Conservation (phyloP, 1,140 invertebrate genomes). For the Lamellibrachia luymesi region DNA sequence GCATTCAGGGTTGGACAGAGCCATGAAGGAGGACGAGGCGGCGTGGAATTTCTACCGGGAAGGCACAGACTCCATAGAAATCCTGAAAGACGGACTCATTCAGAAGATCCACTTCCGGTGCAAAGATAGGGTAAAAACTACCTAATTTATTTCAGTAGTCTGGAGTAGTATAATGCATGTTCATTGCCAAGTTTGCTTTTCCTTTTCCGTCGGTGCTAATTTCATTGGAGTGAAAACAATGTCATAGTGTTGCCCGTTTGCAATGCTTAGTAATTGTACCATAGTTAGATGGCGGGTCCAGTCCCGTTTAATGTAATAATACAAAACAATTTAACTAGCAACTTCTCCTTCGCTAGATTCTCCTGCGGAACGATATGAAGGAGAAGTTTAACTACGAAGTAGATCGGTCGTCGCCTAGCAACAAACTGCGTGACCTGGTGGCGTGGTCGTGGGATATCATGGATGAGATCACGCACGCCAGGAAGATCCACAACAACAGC, state of each 20-base stretch:
- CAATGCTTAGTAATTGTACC: too few species aligned
- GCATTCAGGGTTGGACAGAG: background rate
- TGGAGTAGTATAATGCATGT: too few species aligned
- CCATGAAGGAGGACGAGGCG: constrained; percentile 20
- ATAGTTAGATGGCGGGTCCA: too few species aligned
- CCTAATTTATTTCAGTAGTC: background rate
- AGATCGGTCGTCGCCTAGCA: constrained; percentile 22
- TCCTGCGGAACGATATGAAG: constrained; percentile 17
- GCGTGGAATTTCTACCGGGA: constrained; percentile 41
- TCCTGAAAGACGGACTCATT: constrained; percentile 47
- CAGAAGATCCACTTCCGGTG: constrained; percentile 52
- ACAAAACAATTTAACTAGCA: background rate
- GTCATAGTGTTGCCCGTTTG: background rate
- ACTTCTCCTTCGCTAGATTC: background rate
- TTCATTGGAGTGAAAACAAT: background rate
- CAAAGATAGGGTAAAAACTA: constrained; percentile 43
- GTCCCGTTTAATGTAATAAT: background rate
- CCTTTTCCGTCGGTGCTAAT: too few species aligned
- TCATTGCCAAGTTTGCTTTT: too few species aligned
- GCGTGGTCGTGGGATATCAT: constrained; percentile 19
- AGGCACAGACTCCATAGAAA: constrained; percentile 46
- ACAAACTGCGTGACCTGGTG: constrained; percentile 20
- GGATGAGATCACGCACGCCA: constrained; percentile 17
- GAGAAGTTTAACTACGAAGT: constrained; percentile 18
- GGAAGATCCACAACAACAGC: background rate